A percentile compares a stretch with the other conserved stretches of the same genome.
Evolutionary conservation across 2,888 invertebrate species (phyloP).

Genomic region (Temnothorax unifasciatus): DNA sequence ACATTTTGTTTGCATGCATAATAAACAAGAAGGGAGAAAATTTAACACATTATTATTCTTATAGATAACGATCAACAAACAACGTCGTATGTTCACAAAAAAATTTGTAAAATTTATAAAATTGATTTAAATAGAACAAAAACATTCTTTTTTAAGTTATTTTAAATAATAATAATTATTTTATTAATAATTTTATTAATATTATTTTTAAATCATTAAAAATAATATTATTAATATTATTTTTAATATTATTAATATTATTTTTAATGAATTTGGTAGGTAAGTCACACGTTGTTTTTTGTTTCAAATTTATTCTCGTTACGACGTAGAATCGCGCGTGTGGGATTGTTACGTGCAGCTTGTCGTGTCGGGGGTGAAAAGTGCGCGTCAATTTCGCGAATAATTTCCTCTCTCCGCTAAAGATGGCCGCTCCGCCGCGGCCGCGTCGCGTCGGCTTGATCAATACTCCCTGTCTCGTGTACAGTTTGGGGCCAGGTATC

Average conservation of each 20-base stretch:
- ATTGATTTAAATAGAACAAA: neutral
- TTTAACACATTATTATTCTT: neutral
- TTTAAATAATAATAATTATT: too few species aligned
- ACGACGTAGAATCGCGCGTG: neutral
- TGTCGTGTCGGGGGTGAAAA: neutral
- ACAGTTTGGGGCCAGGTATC: slow-evolving; percentile 68
- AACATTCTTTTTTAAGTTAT: neutral
- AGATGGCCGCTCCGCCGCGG: slow-evolving; percentile 50
- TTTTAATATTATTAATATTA: too few species aligned
- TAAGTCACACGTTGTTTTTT: neutral
- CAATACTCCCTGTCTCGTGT: slow-evolving; percentile 72
- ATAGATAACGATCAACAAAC: neutral
- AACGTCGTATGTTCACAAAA: neutral
- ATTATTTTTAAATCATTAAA: too few species aligned
- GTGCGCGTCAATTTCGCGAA: slow-evolving; percentile 24
- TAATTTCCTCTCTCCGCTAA: slow-evolving; percentile 46
- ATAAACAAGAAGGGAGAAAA: neutral
- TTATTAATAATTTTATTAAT: too few species aligned
- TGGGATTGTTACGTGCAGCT: neutral
- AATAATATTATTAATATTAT: too few species aligned
- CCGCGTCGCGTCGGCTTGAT: slow-evolving; percentile 62
- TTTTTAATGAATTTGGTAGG: too few species aligned
- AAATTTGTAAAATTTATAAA: neutral
- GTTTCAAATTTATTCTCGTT: neutral
- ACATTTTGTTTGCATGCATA: neutral